Base-by-base conservation (phyloP, 1,140 invertebrate genomes). In the Apis cerana region DNA sequence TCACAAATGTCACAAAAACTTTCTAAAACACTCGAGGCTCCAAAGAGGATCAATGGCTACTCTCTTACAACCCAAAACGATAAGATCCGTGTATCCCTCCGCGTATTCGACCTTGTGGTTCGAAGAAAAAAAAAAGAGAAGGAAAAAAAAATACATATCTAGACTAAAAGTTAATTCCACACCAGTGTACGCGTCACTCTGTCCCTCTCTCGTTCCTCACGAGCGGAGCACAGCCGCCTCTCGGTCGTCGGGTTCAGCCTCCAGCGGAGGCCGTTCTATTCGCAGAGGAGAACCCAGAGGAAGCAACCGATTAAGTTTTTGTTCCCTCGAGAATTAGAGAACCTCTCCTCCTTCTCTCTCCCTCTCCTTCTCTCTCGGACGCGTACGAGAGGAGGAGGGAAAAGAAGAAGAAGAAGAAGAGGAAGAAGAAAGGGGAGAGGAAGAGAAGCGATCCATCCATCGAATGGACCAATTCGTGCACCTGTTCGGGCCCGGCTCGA, bases 231-330 rank as follows among this genome's bases (percentile, higher is more conserved):
- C 8, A 23, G 21, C 64, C 9, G 13, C 13, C n/a, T 59, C 23
- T 52, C 62, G 59, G 50, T 50, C 50, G 71, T 48, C 27, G 7
- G 71, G 56, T 50, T 61, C 70, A 75, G 79, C 79, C 79, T 50
- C 54, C 43, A 59, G n/a, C 62, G 72, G 61, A 75, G 80, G 72
- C 50, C 62, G 54, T 62, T 62, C 62, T 69, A 71, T 78, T 85
- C 69, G 70, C 81, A 83, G 76, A 64, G 84, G 83, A 80, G 77
- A 83, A 83, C 33, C 33, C 87, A 76, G 75, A 92, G 92, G 93
- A 93, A 92, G 90, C 89, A 84, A 87, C 87, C 93, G 91, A 93
- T 94, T 93, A 93, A 92, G 91, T 93, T 93, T 93, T 93, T 94
- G 91, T 89, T 85, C 84, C 84, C 80, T 85, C 70, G 87, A 88